These are phyloP conservation scores for Bucorvus abyssinicus DNA, from an alignment of 2,797 vertebrate species.

Conservation along the genomic window DNA sequence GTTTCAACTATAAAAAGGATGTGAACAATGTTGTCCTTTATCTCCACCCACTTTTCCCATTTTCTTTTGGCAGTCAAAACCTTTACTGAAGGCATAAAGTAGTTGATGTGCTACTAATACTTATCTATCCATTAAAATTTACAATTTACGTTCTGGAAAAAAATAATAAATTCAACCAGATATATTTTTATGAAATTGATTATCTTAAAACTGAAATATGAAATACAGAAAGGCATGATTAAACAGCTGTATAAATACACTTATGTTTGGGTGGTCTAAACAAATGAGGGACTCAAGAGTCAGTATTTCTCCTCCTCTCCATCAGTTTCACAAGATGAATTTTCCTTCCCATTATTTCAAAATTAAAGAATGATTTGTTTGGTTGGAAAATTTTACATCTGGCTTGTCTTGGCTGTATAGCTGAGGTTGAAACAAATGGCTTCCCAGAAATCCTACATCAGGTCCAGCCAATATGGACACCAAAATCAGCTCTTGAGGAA, in stretches of 20 bases:
- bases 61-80: neutral
- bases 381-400: conserved; percentile 59
- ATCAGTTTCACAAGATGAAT: conserved; percentile 1
- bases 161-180: neutral
- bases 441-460: conserved; percentile 45
- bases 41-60: neutral
- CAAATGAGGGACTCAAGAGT: neutral
- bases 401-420: neutral
- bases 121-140: neutral
- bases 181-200: neutral
- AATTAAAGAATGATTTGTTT: conserved; percentile 43
- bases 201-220: neutral
- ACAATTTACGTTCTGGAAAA: neutral
- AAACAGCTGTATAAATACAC: neutral
- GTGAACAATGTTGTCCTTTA: neutral
- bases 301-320: conserved; percentile 14
- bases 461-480: neutral
- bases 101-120: neutral
- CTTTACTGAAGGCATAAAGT: neutral
- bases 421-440: conserved; percentile 15
- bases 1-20: neutral
- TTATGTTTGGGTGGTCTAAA: conserved; percentile 41
- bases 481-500: conserved; percentile 17
- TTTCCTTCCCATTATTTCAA: conserved; percentile 36
- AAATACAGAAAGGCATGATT: neutral